Base-by-base conservation (phyloP, 92 coral and sea anemone species). In the Hydrozoanthus gracilis region DNA sequence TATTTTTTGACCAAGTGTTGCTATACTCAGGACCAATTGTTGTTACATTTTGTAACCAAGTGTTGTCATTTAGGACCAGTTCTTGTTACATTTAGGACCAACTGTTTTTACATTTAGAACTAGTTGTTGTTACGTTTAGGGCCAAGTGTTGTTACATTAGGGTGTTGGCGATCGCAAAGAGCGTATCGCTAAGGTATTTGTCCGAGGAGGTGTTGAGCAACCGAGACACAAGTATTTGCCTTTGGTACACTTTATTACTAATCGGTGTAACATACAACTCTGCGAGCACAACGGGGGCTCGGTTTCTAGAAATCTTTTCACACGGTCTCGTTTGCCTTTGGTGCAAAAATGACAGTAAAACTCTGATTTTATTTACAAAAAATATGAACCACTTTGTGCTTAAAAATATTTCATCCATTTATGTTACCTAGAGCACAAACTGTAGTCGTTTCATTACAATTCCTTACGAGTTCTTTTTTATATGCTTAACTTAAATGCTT, bases 331-430 rank as follows among this genome's bases (percentile, higher is more conserved):
- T 46, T 69, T 65, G 85, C 55, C 60, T 18, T 46, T 58, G 85
- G 64, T 46, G 60, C 45, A 80, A 80, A 80, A 46, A 47, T 80
- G 48, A 65, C 85, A 60, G 69, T 80, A 80, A 80, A 80, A 17
- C 69, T 80, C 60, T 80, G 73, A 80, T 80, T 27, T 80, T 80
- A 80, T 80, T 80, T 80, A 80, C 85, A 80, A 80, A 80, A 80
- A 80, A 80, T 80, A 80, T 65, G 5, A 65, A 49, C 85, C 65
- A 80, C 73, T 80, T 65, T 16, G 73, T 80, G 85, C 73, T 47
- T 47, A 80, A 80, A 80, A 80, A 80, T 80, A 80, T 80, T 79
- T 80, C 17, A 69, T 80, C 85, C 85, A 80, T 64, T 79, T 80
- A 80, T 48, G 85, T 80, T 80, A 80, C 5, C 12, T 9, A 45